phyloP scores from a whole-genome alignment of 2,797 vertebrate species.

The Peromyscus aztecus region DNA sequence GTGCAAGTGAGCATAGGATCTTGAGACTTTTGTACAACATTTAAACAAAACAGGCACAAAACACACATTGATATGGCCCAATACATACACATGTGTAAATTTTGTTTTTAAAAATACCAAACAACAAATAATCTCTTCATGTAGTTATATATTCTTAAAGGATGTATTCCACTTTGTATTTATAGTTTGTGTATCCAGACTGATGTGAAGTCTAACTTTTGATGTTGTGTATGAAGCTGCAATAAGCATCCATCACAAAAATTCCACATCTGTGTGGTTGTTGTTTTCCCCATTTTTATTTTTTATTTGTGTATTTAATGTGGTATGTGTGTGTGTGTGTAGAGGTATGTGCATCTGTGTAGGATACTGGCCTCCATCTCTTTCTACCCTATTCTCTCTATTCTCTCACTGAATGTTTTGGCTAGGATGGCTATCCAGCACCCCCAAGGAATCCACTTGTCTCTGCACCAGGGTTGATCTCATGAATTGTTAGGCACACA shows the following conservation, averaged over 20 bases:
- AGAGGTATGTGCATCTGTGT: neutral
- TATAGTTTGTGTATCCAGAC: neutral
- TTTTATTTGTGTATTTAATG: neutral
- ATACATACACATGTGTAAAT: neutral
- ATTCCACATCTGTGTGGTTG: neutral
- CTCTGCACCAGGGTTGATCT: neutral
- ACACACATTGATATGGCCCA: neutral
- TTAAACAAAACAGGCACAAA: constrained; percentile 28
- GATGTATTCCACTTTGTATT: constrained; percentile 5
- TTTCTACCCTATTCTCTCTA: neutral
- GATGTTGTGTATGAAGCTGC: neutral
- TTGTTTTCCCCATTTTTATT: neutral
- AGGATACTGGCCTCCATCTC: neutral
- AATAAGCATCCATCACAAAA: constrained; percentile 22
- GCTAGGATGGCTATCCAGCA: neutral
- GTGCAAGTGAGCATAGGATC: neutral
- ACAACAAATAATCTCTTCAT: constrained; percentile 35
- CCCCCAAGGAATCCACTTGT: neutral
- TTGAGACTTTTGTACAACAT: constrained; percentile 37
- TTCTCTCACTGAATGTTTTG: neutral
- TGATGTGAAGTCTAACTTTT: neutral
- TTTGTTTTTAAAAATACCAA: constrained; percentile 29
- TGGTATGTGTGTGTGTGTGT: neutral
- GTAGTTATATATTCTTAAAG: neutral
- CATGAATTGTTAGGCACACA: neutral